These are phyloP conservation scores for Phlogophora meticulosa DNA, from an alignment of 2,888 invertebrate genomes.

Conservation along the genomic window DNA sequence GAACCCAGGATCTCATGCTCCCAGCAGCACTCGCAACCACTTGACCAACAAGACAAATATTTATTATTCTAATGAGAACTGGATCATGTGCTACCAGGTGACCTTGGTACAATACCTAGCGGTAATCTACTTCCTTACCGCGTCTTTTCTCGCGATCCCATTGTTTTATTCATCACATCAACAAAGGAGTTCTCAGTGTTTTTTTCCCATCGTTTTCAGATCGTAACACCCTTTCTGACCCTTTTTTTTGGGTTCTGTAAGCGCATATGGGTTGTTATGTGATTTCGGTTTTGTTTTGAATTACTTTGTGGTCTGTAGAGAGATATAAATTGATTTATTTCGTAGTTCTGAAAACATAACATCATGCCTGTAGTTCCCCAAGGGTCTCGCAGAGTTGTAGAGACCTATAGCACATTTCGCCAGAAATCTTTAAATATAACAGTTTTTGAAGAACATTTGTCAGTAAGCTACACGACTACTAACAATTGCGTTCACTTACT, in stretches of 20 bases:
- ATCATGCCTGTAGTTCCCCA: too few species aligned
- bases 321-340: neutral
- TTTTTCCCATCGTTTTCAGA: slow-evolving; percentile 51
- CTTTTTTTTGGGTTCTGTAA: slow-evolving; percentile 50
- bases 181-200: slow-evolving; percentile 48
- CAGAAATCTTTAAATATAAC: too few species aligned
- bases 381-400: too few species aligned
- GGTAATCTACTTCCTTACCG: slow-evolving; percentile 47
- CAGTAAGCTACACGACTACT: too few species aligned
- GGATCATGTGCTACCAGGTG: slow-evolving; percentile 14
- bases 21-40: too few species aligned
- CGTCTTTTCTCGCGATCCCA: slow-evolving; percentile 50
- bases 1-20: too few species aligned
- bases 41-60: too few species aligned
- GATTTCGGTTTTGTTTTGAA: slow-evolving; percentile 5
- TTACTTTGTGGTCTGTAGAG: slow-evolving; percentile 1
- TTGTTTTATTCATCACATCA: slow-evolving; percentile 56
- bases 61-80: slow-evolving; percentile 21
- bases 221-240: slow-evolving; percentile 45
- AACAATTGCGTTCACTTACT: too few species aligned
- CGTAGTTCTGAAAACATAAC: too few species aligned
- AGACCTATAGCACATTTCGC: too few species aligned
- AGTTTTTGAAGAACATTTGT: too few species aligned
- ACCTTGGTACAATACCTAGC: slow-evolving; percentile 59
- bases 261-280: slow-evolving; percentile 9